Evolutionary conservation across 2,797 vertebrate genomes (phyloP).

Genomic region (Micromesistius poutassou): DNA sequence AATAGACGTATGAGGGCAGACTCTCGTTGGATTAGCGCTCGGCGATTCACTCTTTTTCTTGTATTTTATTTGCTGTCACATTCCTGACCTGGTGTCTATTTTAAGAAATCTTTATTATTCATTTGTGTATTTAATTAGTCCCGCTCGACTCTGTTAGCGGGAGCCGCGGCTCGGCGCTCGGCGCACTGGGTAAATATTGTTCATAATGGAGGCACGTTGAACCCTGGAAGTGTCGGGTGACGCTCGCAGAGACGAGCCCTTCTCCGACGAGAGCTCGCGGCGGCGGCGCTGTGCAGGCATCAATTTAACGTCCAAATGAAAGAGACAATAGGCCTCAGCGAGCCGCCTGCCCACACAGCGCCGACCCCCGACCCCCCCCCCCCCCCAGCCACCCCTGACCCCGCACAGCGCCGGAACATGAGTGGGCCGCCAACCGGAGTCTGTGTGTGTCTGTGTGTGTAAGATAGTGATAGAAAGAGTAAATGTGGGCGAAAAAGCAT

Average conservation of each 20-base stretch:
- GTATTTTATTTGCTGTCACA: not conserved
- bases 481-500: not conserved
- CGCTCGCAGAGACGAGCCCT: not conserved
- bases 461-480: not conserved
- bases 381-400: not conserved
- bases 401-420: not conserved
- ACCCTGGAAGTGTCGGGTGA: not conserved
- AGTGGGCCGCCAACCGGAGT: not conserved
- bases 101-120: not conserved
- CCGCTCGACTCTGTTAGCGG: not conserved
- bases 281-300: not conserved
- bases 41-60: not conserved
- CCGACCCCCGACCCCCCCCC: not conserved
- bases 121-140: not conserved
- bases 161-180: not conserved
- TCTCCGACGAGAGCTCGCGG: not conserved
- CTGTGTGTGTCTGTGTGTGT: not conserved
- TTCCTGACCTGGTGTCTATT: not conserved
- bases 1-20: not conserved
- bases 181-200: not conserved
- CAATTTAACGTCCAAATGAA: slow-evolving; percentile 1
- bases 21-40: not conserved
- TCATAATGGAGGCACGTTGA: not conserved
- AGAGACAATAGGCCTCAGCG: not conserved
- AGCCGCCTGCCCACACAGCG: not conserved